Percentiles rank a stretch among this genome's conserved stretches.
phyloP scores from a whole-genome alignment of 2,888 invertebrate species.

The Drosophila colorata region DNA sequence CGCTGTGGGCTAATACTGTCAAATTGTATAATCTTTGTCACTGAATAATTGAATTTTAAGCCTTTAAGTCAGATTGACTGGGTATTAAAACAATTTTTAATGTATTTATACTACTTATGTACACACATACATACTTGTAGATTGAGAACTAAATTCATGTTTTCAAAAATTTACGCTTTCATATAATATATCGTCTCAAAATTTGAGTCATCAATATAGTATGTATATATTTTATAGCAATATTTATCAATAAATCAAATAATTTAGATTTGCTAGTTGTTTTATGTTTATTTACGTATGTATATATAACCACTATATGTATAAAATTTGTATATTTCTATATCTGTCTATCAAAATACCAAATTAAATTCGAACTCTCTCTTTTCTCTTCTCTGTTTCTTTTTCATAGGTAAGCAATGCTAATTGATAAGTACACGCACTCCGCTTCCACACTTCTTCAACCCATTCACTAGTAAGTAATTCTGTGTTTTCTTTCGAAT shows the following conservation, averaged over 20 bases:
- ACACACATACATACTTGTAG: too few species aligned
- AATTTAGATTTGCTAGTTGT: conserved; percentile 10
- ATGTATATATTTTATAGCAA: conserved; percentile 14
- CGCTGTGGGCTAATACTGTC: neutral
- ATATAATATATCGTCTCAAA: neutral
- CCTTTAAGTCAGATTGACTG: neutral
- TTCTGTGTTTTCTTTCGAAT: conserved; percentile 6
- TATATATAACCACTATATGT: conserved; percentile 21
- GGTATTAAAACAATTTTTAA: neutral
- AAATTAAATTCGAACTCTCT: conserved; percentile 22
- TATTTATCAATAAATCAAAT: conserved; percentile 56
- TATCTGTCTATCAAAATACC: conserved; percentile 24
- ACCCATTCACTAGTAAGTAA: conserved; percentile 44
- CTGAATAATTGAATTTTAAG: neutral
- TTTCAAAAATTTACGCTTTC: conserved; percentile 1
- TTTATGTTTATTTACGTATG: conserved; percentile 23
- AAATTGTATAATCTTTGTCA: conserved; percentile 4
- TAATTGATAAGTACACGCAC: conserved; percentile 18
- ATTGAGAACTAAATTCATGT: too few species aligned
- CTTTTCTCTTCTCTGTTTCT: conserved; percentile 19
- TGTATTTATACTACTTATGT: neutral
- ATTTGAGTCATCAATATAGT: conserved; percentile 22
- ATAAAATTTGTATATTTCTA: conserved; percentile 8
- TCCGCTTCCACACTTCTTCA: neutral
- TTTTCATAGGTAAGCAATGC: conserved; percentile 46